phyloP scores from a whole-genome alignment of 2,888 invertebrate genomes.

The Periphyllus acericola region DNA sequence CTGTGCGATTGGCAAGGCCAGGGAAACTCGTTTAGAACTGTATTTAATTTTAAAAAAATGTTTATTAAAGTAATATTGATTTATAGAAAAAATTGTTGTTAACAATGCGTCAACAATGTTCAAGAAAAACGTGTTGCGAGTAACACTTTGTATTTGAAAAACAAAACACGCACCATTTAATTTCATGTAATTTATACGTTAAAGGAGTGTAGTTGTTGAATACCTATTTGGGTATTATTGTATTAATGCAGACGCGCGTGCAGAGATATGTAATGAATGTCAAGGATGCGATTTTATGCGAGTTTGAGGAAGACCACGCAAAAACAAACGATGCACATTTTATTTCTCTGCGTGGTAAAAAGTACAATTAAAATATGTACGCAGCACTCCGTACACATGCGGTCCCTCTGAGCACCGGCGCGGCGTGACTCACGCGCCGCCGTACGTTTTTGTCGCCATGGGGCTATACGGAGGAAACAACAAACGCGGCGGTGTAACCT shows the following conservation, averaged over 20 bases:
- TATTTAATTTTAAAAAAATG: not conserved
- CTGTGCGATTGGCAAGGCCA: not conserved
- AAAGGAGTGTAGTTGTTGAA: not conserved
- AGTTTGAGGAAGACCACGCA: not conserved
- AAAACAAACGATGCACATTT: not conserved
- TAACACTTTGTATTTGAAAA: not conserved
- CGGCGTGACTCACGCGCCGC: slow-evolving; percentile 18
- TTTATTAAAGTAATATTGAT: not conserved
- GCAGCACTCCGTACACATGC: not conserved
- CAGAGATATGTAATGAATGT: not conserved
- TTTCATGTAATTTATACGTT: not conserved
- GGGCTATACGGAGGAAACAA: slow-evolving; percentile 23
- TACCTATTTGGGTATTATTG: not conserved
- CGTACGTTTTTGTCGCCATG: slow-evolving; percentile 30
- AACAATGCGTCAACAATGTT: not conserved
- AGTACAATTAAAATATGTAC: not conserved
- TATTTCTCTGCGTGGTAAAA: not conserved
- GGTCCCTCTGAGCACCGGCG: not conserved
- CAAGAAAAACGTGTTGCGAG: not conserved
- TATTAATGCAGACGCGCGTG: not conserved
- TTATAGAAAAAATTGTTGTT: too few species aligned
- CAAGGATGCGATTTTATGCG: slow-evolving; percentile 23
- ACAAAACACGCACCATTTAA: not conserved
- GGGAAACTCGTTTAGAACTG: not conserved
- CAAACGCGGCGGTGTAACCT: slow-evolving; percentile 23